phyloP scores from a whole-genome alignment of 2,113 vertebrate species.

The Malaclemys terrapin region DNA sequence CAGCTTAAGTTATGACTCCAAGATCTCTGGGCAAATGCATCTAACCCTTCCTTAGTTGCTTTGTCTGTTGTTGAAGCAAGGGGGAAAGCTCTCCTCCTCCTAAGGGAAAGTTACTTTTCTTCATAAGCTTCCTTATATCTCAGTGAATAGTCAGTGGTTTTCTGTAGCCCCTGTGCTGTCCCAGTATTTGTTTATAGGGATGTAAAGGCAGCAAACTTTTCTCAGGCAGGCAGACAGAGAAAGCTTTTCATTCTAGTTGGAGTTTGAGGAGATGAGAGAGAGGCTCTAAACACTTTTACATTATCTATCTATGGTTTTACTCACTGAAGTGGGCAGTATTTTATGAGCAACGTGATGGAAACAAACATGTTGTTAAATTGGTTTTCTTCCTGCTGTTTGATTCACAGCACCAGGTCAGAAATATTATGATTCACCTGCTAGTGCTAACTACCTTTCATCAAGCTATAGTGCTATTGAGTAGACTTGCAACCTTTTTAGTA shows the following conservation, averaged over 20 bases:
- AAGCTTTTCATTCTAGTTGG: conserved; percentile 39
- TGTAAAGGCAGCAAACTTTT: conserved; percentile 20
- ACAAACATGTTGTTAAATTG: conserved; percentile 44
- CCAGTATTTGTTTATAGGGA: not conserved
- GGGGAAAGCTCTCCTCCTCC: not conserved
- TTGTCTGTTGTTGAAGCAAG: not conserved
- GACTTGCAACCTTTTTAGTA: not conserved
- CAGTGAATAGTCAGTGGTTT: not conserved
- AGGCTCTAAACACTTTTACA: conserved; percentile 17
- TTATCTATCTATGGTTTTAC: conserved; percentile 21
- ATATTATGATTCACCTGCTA: conserved; percentile 49
- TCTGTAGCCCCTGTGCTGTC: not conserved
- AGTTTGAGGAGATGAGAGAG: not conserved
- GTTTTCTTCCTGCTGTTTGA: conserved; percentile 58
- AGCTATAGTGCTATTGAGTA: conserved; percentile 48
- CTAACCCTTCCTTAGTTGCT: not conserved
- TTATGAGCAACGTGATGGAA: conserved; percentile 30
- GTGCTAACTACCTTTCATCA: conserved; percentile 54
- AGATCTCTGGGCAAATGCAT: not conserved
- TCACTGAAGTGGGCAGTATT: conserved; percentile 2
- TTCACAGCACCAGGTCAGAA: conserved; percentile 60
- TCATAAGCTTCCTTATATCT: not conserved
- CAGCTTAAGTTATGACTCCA: not conserved
- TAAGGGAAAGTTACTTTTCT: not conserved
- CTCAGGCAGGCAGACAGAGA: conserved; percentile 11